Base-by-base conservation (phyloP, 2,888 invertebrate species). In the Chironomus riparius region DNA sequence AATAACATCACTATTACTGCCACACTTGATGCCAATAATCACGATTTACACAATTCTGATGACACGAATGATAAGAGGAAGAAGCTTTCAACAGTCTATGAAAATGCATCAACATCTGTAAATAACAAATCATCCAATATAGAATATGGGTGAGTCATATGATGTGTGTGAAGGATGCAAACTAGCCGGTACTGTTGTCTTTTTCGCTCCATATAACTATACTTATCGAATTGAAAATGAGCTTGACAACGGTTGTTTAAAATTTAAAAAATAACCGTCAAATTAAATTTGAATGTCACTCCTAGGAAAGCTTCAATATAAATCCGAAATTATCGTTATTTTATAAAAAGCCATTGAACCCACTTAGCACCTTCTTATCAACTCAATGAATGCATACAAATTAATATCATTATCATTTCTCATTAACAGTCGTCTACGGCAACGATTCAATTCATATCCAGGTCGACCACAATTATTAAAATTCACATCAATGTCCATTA, bases 401-500 rank as follows among this genome's bases (percentile, higher is more conserved):
- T 10, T 38, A 38, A 38, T 38, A 38, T 38, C 2, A 38, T 38
- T n/a, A n/a, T n/a, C n/a, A n/a, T 38, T 28, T 38, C 28, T 38
- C 38, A 38, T 38, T 38, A 38, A 38, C 38, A 38, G 56, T 69
- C 82, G 83, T 79, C 80, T 80, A 73, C 81, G 83, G 13, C 81
- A 82, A 78, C 68, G 70, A 22, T 81, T 81, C 74, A 81, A 81
- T 77, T 81, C 85, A 74, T 90, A 89, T 81, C 93, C 93, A 0
- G 93, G 93, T 7, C 87, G 92, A 78, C 92, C 92, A 10, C 88
- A 91, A 79, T 88, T 91, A 2, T 87, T 92, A 78, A 87, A 88
- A 77, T 82, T 83, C 4, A 85, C 87, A 72, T 86, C 88, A 13
- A 79, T 87, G 47, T 83, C 83, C 1, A 87, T 88, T 3, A 86